These are phyloP conservation scores for Drosophila mimica DNA, from an alignment of 2,888 invertebrate species.

Conservation along the genomic window DNA sequence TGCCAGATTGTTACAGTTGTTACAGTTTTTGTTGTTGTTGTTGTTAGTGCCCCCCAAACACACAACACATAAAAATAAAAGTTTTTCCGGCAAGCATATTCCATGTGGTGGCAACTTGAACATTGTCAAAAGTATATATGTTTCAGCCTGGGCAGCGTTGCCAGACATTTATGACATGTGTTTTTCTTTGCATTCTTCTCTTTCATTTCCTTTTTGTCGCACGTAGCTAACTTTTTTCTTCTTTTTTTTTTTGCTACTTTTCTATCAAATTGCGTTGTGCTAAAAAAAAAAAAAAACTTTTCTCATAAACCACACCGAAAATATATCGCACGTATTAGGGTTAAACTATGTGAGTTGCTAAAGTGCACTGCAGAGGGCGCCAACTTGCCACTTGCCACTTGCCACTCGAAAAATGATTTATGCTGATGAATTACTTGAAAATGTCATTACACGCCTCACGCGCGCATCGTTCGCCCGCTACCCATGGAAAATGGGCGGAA, in stretches of 20 bases:
- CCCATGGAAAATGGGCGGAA: slow-evolving; percentile 36
- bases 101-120: slow-evolving; percentile 48
- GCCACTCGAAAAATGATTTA: slow-evolving; percentile 46
- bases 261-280: slow-evolving; percentile 7
- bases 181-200: slow-evolving; percentile 4
- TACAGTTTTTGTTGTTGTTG: slow-evolving; percentile 24
- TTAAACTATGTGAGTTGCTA: slow-evolving; percentile 36
- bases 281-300: slow-evolving; percentile 50
- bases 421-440: slow-evolving; percentile 60
- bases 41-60: slow-evolving; percentile 20
- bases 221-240: slow-evolving; percentile 68
- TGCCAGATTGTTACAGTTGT: slow-evolving; percentile 47
- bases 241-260: slow-evolving; percentile 1
- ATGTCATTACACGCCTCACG: slow-evolving; percentile 49
- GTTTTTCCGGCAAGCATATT: slow-evolving; percentile 36
- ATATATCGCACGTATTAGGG: slow-evolving; percentile 58
- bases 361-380: slow-evolving; percentile 40
- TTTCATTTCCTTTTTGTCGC: slow-evolving; percentile 22
- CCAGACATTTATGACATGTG: slow-evolving; percentile 53
- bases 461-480: neutral
- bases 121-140: slow-evolving; percentile 59
- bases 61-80: slow-evolving; percentile 61
- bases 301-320: slow-evolving; percentile 64
- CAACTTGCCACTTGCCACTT: slow-evolving; percentile 34
- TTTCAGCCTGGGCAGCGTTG: slow-evolving; percentile 41